These are phyloP conservation scores for Rhinophrynus dorsalis DNA, from an alignment of 2,797 vertebrate species.

Conservation along the genomic window DNA sequence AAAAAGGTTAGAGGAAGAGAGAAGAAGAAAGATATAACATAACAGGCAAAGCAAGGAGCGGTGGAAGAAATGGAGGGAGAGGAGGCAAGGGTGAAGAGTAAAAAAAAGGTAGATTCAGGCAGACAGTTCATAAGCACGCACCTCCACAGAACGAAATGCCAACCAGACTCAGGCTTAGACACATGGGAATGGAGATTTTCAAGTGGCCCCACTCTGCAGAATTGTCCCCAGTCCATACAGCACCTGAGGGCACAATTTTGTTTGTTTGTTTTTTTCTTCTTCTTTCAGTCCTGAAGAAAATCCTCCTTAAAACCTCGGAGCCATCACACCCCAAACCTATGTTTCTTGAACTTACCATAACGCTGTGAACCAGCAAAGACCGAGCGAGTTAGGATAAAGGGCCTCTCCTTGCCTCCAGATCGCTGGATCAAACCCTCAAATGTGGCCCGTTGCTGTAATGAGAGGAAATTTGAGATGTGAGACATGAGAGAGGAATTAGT, in stretches of 20 bases:
- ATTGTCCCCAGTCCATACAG: slow-evolving; percentile 93
- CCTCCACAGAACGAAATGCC: slow-evolving; percentile 91
- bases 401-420: slow-evolving; percentile 81
- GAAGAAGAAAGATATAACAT: too few relatives aligned
- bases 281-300: too few relatives aligned
- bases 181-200: slow-evolving; percentile 91
- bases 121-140: too few relatives aligned
- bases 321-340: not conserved
- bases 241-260: slow-evolving; percentile 66
- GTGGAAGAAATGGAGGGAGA: too few relatives aligned
- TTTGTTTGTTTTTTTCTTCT: too few relatives aligned
- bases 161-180: slow-evolving; percentile 82
- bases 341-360: slow-evolving; percentile 71
- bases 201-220: slow-evolving; percentile 92
- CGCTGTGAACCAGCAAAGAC: slow-evolving; percentile 93
- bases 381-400: slow-evolving; percentile 86
- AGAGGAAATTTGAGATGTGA: too few relatives aligned
- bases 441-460: slow-evolving; percentile 87
- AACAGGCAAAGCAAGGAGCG: too few relatives aligned
- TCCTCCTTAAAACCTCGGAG: too few relatives aligned
- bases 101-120: too few relatives aligned
- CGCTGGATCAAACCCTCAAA: slow-evolving; percentile 80
- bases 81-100: too few relatives aligned
- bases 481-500: too few relatives aligned
- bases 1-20: too few relatives aligned